Base-by-base conservation (phyloP, 2,888 invertebrate species). In the Caenorhabditis becei region DNA sequence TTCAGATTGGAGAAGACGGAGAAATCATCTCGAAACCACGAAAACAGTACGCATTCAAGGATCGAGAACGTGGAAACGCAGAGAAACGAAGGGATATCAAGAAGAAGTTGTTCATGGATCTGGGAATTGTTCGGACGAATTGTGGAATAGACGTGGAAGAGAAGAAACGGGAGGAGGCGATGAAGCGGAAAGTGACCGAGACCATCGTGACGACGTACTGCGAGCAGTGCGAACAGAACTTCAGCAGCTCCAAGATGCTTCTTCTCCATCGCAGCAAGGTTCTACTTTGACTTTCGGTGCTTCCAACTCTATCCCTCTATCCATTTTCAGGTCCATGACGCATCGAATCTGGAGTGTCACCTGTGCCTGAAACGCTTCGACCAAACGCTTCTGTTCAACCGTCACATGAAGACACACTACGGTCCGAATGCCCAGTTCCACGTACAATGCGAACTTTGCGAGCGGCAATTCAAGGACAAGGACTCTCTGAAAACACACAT, bases 391-490 rank as follows among this genome's bases (percentile, higher is more conserved):
- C 35, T 56, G 11, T 80, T 77, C 54, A 80, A 80, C 41, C 59
- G 63, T 8, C 80, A 80, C 59, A 80, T 80, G 80, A 80, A 80
- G 51, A 80, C 80, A 0, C 80, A 80, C 49, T 77, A 77, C 41
- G 80, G 80, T 0, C 80, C 80, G 20, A 77, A 75, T 44, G 80
- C 77, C 14, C 61, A 70, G 62, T 61, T 51, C n/a, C 23, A 62
- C 26, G 77, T 80, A n/a, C 47, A 75, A 41, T 80, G 80, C 65
- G 80, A 80, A 28, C 44, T 65, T n/a, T 80, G 80, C 53, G 80
- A 80, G 23, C 24, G 80, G n/a, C 58, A 80, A 26, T 80, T 80
- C 32, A 80, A 80, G 59, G 77, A 80, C 61, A 80, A 80, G 32
- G 70, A 77, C 16, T 77, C 80, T 18, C 56, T 80, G 35, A 71